Percentiles rank a stretch among this genome's conserved stretches.
Evolutionary conservation across 1,140 invertebrate genomes (phyloP).

Genomic region (Campodea augens): DNA sequence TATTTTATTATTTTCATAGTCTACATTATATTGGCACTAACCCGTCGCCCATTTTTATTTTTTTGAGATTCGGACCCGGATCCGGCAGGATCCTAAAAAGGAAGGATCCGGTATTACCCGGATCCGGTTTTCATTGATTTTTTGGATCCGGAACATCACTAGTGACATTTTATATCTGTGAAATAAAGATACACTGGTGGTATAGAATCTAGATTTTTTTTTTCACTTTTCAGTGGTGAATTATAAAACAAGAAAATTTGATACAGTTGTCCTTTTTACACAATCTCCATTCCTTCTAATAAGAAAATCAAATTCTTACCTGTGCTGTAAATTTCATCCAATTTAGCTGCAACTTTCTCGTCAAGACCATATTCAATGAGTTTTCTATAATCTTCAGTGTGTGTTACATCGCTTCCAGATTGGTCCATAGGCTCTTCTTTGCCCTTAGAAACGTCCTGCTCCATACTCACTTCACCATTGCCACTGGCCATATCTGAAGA

Average conservation of each 20-base stretch:
- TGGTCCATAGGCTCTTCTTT: conserved; percentile 38
- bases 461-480: conserved; percentile 69
- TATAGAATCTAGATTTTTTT: conserved; percentile 8
- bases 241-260: neutral
- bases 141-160: no score
- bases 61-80: no score
- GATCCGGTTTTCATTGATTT: no score
- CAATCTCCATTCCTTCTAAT: neutral
- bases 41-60: no score
- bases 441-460: conserved; percentile 30
- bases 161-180: neutral
- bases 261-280: conserved; percentile 1
- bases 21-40: no score
- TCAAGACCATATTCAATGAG: conserved; percentile 84
- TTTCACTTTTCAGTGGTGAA: conserved; percentile 3
- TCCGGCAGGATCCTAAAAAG: no score
- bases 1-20: no score
- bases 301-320: conserved; percentile 26
- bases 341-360: conserved; percentile 78
- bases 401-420: conserved; percentile 32
- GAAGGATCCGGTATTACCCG: no score
- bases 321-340: conserved; percentile 94
- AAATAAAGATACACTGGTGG: neutral
- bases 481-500: conserved; percentile 81
- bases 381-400: conserved; percentile 70